phyloP scores from a whole-genome alignment of 1,140 invertebrate species.

The Lordiphosa clarofinis region DNA sequence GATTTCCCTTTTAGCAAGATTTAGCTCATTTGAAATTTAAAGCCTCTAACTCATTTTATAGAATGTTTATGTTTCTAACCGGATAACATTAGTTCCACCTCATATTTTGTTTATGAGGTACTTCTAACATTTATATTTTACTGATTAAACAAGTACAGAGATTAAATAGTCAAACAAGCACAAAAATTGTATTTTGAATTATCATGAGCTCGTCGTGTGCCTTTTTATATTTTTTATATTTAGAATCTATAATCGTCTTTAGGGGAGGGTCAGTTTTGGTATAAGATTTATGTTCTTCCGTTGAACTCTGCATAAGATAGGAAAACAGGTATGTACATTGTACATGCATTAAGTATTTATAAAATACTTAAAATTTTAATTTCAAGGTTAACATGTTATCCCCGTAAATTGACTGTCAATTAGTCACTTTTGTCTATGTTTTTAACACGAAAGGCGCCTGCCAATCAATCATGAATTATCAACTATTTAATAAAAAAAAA shows the following conservation, averaged over 20 bases:
- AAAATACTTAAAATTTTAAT: background rate
- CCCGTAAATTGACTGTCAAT: conserved; percentile 22
- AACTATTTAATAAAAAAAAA: background rate
- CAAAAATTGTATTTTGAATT: conserved; percentile 5
- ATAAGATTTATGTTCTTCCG: conserved; percentile 6
- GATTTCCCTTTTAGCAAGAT: too few species aligned
- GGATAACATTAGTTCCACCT: too few species aligned
- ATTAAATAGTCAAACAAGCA: too few species aligned
- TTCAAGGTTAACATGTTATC: conserved; percentile 11
- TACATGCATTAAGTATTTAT: conserved; percentile 3
- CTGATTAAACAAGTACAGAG: too few species aligned
- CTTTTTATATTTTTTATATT: background rate
- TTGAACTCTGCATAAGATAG: conserved; percentile 5
- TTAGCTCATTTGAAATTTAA: too few species aligned
- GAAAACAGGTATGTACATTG: background rate
- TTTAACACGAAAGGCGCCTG: background rate
- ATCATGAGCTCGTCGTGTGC: conserved; percentile 12
- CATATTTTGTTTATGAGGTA: too few species aligned
- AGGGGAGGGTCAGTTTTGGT: conserved; percentile 1
- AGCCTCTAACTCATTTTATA: too few species aligned
- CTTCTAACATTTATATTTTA: too few species aligned
- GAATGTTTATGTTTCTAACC: too few species aligned
- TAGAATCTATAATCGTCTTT: background rate
- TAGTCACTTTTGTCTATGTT: conserved; percentile 15
- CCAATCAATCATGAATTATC: conserved; percentile 33